Conservation (phyloP, 1,140 invertebrate species). For the Dendroctonus valens region DNA sequence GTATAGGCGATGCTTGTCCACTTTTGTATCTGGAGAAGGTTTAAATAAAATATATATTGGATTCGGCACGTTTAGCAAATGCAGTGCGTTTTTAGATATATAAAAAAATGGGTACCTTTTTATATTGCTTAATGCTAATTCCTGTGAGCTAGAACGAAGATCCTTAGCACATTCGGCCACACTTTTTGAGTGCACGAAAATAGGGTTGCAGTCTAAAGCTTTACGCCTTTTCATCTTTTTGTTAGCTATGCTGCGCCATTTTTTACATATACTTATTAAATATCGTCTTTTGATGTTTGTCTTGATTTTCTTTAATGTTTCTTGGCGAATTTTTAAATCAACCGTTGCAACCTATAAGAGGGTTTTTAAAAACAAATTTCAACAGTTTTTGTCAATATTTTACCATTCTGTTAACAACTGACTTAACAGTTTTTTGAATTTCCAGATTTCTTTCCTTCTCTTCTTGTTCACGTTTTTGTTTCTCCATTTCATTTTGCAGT, state of each 20-base stretch:
- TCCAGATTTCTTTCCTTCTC: constrained; percentile 35
- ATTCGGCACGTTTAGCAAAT: no score
- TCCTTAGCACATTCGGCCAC: constrained; percentile 54
- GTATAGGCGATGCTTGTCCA: constrained; percentile 51
- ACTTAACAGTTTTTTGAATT: constrained; percentile 33
- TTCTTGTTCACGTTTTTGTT: constrained; percentile 17
- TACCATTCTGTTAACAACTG: constrained; percentile 47
- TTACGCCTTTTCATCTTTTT: constrained; percentile 49
- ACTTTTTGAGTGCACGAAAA: constrained; percentile 58
- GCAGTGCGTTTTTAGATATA: no score
- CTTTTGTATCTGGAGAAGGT: constrained; percentile 47
- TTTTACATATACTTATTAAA: constrained; percentile 53
- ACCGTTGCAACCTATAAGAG: constrained; percentile 21
- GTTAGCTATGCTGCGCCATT: constrained; percentile 51
- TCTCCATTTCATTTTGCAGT: constrained; percentile 27
- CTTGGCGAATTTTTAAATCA: constrained; percentile 44
- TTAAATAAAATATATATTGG: no score
- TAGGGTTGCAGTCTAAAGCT: constrained; percentile 60
- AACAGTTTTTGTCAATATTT: not conserved
- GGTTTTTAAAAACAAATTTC: not conserved
- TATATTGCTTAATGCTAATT: constrained; percentile 56
- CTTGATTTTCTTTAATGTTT: constrained; percentile 47
- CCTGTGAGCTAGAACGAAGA: constrained; percentile 54
- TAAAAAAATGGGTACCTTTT: constrained; percentile 43
- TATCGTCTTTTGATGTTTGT: constrained; percentile 47